A percentile compares a stretch with the other conserved stretches of the same genome.
phyloP scores from a whole-genome alignment of 2,888 invertebrate genomes.

The Drosophila atripex region DNA sequence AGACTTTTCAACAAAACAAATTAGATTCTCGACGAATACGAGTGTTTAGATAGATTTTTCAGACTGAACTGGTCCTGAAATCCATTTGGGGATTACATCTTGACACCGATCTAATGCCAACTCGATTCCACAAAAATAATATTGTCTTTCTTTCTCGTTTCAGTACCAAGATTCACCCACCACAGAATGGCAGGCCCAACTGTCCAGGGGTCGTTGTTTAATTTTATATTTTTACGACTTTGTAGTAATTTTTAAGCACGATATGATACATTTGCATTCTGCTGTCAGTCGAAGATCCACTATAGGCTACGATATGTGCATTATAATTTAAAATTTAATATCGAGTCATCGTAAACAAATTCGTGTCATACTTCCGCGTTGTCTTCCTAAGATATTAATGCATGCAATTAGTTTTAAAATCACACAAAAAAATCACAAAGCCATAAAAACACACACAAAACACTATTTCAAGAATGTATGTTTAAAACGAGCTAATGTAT shows the following conservation, averaged over 20 bases:
- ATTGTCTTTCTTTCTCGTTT: conserved; percentile 27
- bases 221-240: conserved; percentile 48
- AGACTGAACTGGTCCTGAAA: background rate
- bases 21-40: background rate
- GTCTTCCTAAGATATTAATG: conserved; percentile 39
- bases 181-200: conserved; percentile 80
- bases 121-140: background rate
- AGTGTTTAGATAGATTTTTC: background rate
- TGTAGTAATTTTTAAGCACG: conserved; percentile 48
- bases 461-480: conserved; percentile 39
- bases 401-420: conserved; percentile 59
- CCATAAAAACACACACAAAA: background rate
- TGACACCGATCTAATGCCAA: conserved; percentile 2
- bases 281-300: conserved; percentile 1
- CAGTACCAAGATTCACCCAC: conserved; percentile 71
- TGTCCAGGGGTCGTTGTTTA: conserved; percentile 67
- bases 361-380: conserved; percentile 48
- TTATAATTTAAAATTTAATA: conserved; percentile 5
- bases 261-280: conserved; percentile 30
- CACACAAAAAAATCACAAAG: background rate
- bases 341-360: conserved; percentile 36
- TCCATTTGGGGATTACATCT: background rate
- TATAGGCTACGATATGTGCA: conserved; percentile 11
- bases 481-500: conserved; percentile 29
- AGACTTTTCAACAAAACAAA: background rate